Evolutionary conservation across 2,797 vertebrate genomes (phyloP), one percentile per base, ranked within the genome.

Genomic region (Tadarida brasiliensis): DNA sequence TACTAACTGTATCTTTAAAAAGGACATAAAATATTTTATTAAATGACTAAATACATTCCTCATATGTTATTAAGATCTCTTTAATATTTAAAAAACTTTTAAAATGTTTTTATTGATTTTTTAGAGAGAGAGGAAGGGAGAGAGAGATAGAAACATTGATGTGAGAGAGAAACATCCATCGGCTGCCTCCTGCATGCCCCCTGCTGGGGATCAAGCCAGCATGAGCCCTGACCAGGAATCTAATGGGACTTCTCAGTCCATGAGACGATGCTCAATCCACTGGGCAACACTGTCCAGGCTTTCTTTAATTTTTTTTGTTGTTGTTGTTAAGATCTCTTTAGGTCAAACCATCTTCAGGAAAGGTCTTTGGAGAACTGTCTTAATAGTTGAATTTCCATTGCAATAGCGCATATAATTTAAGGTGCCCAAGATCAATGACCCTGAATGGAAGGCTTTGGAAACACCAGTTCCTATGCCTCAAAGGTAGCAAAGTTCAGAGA

Each of bases 1-100:
- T 97, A 83, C 65, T 74, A 70, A 67, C 22, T 51, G 5, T 80
- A 77, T 73, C 70, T 95, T 96, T 94, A 39, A 78, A 93, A 92
- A 87, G 28, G n/a, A 61, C 56, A 68, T 11, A 88, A 91, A 87
- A 73, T 87, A 73, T 85, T 91, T 96, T 81, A 91, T 92, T 83
- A 87, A 96, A 57, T 59, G 9, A 33, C 44, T 87, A 70, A 96
- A 94, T 92, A 47, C 16, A 51, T 82, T 92, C 33, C 10, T 90
- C n/a, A 84, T 59, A 33, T 68, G 65, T 68, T 68, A 68, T 68
- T 68, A 68, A 68, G 49, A 87, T 81, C 47, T 83, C 20, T 39
- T 35, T 81, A 71, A 44, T 44, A 44, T 44, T 44, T 44, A 44
- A 44, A 44, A 44, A 44, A 44, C 39, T 44, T 44, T 44, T 44